Base-by-base conservation (phyloP, 1,140 invertebrate genomes). In the Aphis craccivora region DNA sequence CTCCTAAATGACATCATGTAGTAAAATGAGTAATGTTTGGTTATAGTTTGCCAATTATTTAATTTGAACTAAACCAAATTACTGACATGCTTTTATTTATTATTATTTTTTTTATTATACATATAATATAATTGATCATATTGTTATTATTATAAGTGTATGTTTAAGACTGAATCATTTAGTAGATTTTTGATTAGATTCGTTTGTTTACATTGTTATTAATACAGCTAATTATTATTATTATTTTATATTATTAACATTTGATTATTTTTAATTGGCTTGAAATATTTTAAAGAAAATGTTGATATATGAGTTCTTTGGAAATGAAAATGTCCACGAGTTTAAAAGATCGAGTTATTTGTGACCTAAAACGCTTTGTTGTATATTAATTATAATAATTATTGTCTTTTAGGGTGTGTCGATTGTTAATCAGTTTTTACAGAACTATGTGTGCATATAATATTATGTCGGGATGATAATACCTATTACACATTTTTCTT, bases 151-250 rank as follows among this genome's bases (percentile, higher is more conserved):
- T 93, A 84, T 93, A 93, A 93, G 91, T 93, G 76, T 93, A 93
- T 93, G 45, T 93, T 93, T 93, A 93, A 93, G 91, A 93, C 91
- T 93, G 91, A 93, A 93, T 93, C 81, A 93, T 93, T 93, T 84
- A 84, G 91, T 93, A 93, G 91, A 93, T 93, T 93, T 91, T 93
- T 84, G 48, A 93, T 84, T 93, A 93, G 91, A 93, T 86, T 93
- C 48, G 91, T 93, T 93, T 93, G 91, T 93, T 93, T 93, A 84
- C 43, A 86, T 93, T 93, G 91, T 93, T 93, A 93, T 84, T 84
- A 83, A 83, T 67, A 67, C 89, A 90, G 89, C 76, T 93, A 45
- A 92, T 92, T 83, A 92, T 92, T 92, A 92, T 84, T 92, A 92
- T 83, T 93, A 93, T 93, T 84, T 93, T 84, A 51, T 84, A 93